Conservation (phyloP, 2,888 invertebrate genomes). For the Deilephila elpenor region DNA sequence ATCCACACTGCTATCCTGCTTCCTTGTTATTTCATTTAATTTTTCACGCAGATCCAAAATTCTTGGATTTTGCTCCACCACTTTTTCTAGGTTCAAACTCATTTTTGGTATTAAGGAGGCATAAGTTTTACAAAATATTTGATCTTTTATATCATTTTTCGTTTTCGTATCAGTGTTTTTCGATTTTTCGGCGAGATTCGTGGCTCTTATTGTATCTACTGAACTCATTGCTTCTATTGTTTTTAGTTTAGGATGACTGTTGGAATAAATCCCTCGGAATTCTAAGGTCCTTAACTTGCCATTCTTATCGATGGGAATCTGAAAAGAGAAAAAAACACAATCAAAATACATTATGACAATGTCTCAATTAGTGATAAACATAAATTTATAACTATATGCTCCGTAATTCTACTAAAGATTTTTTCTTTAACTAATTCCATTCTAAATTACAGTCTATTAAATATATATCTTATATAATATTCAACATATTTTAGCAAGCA, state of each 20-base stretch:
- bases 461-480: too few species aligned
- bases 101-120: constrained; percentile 78
- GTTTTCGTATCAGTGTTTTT: constrained; percentile 55
- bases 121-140: constrained; percentile 67
- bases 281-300: constrained; percentile 74
- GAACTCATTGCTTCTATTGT: constrained; percentile 56
- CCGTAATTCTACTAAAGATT: too few species aligned
- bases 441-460: too few species aligned
- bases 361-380: neutral
- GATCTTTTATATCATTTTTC: constrained; percentile 65
- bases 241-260: constrained; percentile 64
- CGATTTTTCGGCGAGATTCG: constrained; percentile 53
- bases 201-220: constrained; percentile 55
- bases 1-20: constrained; percentile 73
- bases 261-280: constrained; percentile 68
- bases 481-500: too few species aligned
- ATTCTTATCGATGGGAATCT: constrained; percentile 80
- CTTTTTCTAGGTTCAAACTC: constrained; percentile 74
- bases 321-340: constrained; percentile 55
- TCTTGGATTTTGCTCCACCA: constrained; percentile 75
- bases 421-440: too few species aligned
- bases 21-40: constrained; percentile 76
- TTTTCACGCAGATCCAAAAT: constrained; percentile 78
- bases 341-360: constrained; percentile 29
- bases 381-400: too few species aligned